Base-by-base conservation (phyloP, 2,113 vertebrate species). In the Gasterosteus aculeatus region DNA sequence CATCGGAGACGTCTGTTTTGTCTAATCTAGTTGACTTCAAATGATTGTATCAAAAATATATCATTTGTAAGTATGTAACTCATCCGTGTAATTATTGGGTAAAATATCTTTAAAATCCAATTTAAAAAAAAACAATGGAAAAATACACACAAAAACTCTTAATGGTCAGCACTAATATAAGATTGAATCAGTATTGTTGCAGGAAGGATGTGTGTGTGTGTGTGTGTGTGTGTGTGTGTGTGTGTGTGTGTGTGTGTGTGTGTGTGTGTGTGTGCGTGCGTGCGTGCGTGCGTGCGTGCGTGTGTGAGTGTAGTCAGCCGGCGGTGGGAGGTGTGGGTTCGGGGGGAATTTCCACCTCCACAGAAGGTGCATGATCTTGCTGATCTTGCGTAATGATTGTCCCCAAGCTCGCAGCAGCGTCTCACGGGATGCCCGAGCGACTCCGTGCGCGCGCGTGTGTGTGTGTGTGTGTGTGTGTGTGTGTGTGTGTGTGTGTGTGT, bases 341-440 rank as follows among this genome's bases (percentile, higher is more conserved):
- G n/a, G 11, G 58, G 70, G 35, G 19, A 33, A 46, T 75, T 57
- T 85, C 71, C 85, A 80, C 83, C 72, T 57, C 67, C 61, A 72
- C 70, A 49, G 15, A 51, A 19, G 15, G 54, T 42, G 41, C 56
- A 15, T 75, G 69, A 26, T 31, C 19, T 76, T 81, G 86, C 87
- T 81, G 69, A 85, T 85, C 75, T 90, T 83, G 89, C 79, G 82
- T 86, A 86, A 90, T 84, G 77, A 64, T 33, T 77, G 77, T 84
- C 63, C 85, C 85, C 82, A 3, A 3, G 68, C 74, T 83, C 75
- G 73, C 85, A 69, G 22, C 31, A 18, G 33, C 61, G 72, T 79
- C 78, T 79, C 85, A 79, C 78, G 66, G 86, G 82, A 80, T n/a
- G 65, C 60, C 71, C 47, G 80, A 72, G 81, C 83, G 49, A 77